Percentiles rank a stretch among this genome's conserved stretches.
Evolutionary conservation across 2,797 vertebrate species (phyloP).

Genomic region (Knipowitschia caucasica): DNA sequence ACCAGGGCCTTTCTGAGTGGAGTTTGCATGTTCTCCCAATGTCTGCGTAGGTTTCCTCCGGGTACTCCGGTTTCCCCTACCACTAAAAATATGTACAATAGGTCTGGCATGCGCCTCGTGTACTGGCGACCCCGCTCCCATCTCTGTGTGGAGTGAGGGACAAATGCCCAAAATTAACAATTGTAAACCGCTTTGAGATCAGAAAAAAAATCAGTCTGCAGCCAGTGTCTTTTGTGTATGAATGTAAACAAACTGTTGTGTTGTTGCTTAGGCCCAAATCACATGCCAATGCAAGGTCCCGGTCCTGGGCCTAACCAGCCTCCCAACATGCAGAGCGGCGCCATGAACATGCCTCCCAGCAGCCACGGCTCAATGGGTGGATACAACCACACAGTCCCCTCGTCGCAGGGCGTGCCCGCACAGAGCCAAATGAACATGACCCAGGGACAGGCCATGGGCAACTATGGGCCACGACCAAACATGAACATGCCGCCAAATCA

Average conservation of each 20-base stretch:
- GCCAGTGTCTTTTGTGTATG: neutral
- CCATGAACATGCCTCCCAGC: constrained; percentile 94
- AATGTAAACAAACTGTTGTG: constrained; percentile 29
- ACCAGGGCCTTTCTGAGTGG: no score
- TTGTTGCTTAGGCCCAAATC: constrained; percentile 86
- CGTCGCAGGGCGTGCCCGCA: constrained; percentile 90
- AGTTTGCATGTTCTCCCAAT: no score
- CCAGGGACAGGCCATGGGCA: constrained; percentile 95
- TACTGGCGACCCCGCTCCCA: no score
- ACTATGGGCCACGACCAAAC: constrained; percentile 93
- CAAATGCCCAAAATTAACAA: no score
- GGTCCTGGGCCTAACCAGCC: constrained; percentile 94
- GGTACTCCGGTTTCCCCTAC: no score
- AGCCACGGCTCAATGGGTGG: constrained; percentile 94
- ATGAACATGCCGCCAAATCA: constrained; percentile 98
- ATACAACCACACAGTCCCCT: constrained; percentile 92
- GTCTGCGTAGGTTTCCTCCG: no score
- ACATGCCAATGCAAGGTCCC: constrained; percentile 97
- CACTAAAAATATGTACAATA: no score
- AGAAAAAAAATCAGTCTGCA: no score
- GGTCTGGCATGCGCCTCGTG: no score
- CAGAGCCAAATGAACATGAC: constrained; percentile 97
- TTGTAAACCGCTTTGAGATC: no score
- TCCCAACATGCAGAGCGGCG: constrained; percentile 89
- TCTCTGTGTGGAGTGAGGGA: no score